Conservation (phyloP, 2,113 vertebrate species). For the Apodemus sylvaticus region DNA sequence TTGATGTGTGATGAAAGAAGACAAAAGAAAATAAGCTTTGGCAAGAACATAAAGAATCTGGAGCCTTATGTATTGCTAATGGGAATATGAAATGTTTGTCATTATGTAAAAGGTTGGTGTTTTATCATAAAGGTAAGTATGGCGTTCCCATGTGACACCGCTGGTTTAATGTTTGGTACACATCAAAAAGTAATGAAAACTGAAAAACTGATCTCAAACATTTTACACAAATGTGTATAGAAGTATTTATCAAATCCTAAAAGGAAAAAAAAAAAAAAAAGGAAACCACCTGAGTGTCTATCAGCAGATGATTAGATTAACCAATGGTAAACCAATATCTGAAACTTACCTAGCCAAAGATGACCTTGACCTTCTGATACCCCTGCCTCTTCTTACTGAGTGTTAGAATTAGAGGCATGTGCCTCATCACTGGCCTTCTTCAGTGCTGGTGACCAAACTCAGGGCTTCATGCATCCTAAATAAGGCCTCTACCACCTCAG, state of each 20-base stretch:
- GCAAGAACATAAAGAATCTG: neutral
- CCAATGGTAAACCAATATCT: neutral
- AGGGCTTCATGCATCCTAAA: neutral
- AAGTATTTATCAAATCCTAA: neutral
- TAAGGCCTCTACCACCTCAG: neutral
- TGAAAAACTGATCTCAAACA: neutral
- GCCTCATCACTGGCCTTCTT: neutral
- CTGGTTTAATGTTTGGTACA: neutral
- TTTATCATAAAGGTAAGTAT: slow-evolving; percentile 30
- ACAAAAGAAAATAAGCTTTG: neutral
- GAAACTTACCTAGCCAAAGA: neutral
- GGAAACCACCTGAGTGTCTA: neutral
- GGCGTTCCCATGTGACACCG: neutral
- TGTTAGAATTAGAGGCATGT: neutral
- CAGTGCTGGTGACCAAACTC: neutral
- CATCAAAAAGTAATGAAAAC: neutral
- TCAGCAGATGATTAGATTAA: neutral
- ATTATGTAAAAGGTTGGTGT: neutral
- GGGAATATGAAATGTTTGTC: neutral
- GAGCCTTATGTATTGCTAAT: neutral
- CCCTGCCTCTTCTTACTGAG: neutral
- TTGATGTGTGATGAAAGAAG: neutral
- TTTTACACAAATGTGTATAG: neutral
- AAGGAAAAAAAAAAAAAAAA: neutral
- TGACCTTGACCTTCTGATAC: neutral